Base-by-base conservation (phyloP, 2,888 invertebrate genomes). In the Euplexia lucipara region DNA sequence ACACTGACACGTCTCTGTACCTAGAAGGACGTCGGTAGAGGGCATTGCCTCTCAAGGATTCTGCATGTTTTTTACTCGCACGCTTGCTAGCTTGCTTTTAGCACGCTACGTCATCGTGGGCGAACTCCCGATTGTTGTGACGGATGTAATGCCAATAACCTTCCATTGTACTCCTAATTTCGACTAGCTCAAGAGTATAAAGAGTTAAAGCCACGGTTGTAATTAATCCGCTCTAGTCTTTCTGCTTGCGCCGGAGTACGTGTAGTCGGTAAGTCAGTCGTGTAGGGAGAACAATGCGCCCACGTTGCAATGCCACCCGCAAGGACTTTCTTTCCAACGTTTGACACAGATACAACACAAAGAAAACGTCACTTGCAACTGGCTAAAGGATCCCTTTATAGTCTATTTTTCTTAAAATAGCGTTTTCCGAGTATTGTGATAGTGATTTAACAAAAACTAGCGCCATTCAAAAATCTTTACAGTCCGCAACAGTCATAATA, bases 261-360 rank as follows among this genome's bases (percentile, higher is more conserved):
- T 69, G 64, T 51, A 71, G 70, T 76, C 70, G 65, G 79, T 72
- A 76, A 79, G 83, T 75, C 76, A 80, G 80, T 77, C 74, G 80
- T 79, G 78, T 75, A 73, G 67, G 59, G 83, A 84, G 90, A 91
- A 92, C 92, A 92, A 91, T 90, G 88, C 88, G 79, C 87, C 87
- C 83, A 86, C 86, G 87, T 82, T 79, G 89, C 89, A 88, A 88
- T 86, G 89, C 86, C 88, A 90, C 84, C 85, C 78, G 86, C 90
- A 90, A 91, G 90, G 91, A 90, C 90, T 90, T 89, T 89, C 87
- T 89, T 87, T 87, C 86, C 86, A 85, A 83, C 88, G 86, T 88
- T 88, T 90, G 88, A 91, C 90, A 90, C 87, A 87, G 87, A 89
- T 88, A 87, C 81, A 83, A 81, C 85, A 88, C 89, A 91, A 90